phyloP scores from a whole-genome alignment of 2,113 vertebrate species.

The Sciurus niger region DNA sequence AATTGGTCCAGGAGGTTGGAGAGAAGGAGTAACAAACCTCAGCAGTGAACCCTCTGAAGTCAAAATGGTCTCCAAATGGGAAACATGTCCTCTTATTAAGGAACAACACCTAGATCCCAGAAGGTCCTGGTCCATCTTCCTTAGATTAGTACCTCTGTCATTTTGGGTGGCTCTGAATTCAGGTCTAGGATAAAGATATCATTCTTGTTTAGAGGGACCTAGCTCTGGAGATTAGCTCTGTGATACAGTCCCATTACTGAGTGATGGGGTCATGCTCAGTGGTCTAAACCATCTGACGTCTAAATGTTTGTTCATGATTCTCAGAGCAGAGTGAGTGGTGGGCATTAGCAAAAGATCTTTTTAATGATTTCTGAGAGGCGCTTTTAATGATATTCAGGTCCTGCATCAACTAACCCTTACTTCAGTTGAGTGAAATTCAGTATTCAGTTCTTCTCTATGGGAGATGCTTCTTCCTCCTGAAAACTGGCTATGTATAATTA shows the following conservation, averaged over 20 bases:
- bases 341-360: background rate
- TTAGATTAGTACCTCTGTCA: background rate
- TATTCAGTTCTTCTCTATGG: background rate
- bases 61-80: background rate
- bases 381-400: slow-evolving; percentile 14
- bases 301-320: background rate
- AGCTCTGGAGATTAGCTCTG: background rate
- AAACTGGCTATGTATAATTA: background rate
- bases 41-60: background rate
- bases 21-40: background rate
- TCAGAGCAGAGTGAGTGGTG: background rate
- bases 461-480: background rate
- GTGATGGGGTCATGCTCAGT: background rate
- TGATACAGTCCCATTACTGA: background rate
- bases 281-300: background rate
- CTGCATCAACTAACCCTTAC: slow-evolving; percentile 21
- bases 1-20: background rate
- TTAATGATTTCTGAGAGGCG: background rate
- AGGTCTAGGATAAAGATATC: background rate
- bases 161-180: background rate
- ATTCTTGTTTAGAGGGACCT: background rate
- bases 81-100: background rate
- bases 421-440: slow-evolving; percentile 41
- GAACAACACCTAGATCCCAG: background rate
- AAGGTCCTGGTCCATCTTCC: background rate